These are phyloP conservation scores for Diarsia dahlii DNA, from an alignment of 2,888 invertebrate genomes.

Conservation along the genomic window DNA sequence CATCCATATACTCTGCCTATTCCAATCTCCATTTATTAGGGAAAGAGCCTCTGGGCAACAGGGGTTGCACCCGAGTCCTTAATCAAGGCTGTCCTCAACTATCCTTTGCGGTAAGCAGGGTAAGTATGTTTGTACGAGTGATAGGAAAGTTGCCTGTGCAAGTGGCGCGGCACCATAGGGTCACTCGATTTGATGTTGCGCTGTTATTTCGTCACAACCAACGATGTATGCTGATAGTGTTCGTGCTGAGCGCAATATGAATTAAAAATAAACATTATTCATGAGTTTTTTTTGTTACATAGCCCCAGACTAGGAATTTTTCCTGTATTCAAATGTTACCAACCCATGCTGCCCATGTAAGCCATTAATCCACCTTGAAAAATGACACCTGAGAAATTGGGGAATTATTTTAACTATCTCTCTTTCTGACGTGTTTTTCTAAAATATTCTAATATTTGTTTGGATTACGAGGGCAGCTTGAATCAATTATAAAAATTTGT, in stretches of 20 bases:
- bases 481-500: background rate
- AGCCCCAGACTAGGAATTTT: no score
- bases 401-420: no score
- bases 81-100: background rate
- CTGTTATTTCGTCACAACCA: conserved; percentile 75
- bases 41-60: background rate
- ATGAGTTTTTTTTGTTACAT: no score
- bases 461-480: background rate
- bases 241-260: conserved; percentile 82
- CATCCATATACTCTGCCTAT: background rate
- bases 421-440: background rate
- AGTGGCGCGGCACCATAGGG: conserved; percentile 84
- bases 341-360: background rate
- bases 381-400: background rate
- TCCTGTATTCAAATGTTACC: no score
- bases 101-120: no score
- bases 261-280: no score
- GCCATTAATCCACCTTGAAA: no score
- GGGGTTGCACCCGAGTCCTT: background rate
- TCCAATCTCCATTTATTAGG: background rate
- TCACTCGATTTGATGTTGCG: conserved; percentile 80
- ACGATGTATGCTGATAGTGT: conserved; percentile 74
- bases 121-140: conserved; percentile 69
- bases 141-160: conserved; percentile 86
- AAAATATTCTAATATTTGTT: background rate